phyloP scores from a whole-genome alignment of 2,113 vertebrate genomes.

The Poeciliopsis occidentalis region DNA sequence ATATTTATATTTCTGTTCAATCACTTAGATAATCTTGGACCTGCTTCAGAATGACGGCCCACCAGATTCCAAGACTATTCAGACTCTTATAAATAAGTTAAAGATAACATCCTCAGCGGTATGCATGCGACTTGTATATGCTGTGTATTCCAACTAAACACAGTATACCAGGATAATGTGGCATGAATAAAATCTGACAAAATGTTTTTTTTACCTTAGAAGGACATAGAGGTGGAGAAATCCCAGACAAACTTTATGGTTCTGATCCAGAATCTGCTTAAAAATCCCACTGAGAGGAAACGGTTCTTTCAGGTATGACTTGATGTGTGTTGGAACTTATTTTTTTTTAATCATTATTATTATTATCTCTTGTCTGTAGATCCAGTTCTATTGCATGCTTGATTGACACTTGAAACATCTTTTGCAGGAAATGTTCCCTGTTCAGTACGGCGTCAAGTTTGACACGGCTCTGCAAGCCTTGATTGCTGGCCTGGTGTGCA shows the following conservation, averaged over 20 bases:
- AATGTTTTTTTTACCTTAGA: slow-evolving; percentile 40
- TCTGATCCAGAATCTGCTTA: slow-evolving; percentile 72
- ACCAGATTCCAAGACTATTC: slow-evolving; percentile 61
- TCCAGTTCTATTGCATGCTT: neutral
- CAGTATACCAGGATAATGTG: neutral
- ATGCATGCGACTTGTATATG: neutral
- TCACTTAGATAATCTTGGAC: slow-evolving; percentile 69
- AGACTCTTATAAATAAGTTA: slow-evolving; percentile 68
- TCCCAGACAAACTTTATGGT: slow-evolving; percentile 77
- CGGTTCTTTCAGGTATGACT: slow-evolving; percentile 70
- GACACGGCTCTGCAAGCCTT: slow-evolving; percentile 73
- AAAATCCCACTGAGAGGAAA: slow-evolving; percentile 62
- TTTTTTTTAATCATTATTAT: neutral
- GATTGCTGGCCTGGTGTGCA: slow-evolving; percentile 71
- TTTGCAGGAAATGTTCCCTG: slow-evolving; percentile 73
- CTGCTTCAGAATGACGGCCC: slow-evolving; percentile 60
- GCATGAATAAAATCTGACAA: neutral
- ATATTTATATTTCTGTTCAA: neutral
- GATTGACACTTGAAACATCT: neutral
- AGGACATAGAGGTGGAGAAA: slow-evolving; percentile 71
- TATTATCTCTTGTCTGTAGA: neutral
- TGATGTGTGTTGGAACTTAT: neutral
- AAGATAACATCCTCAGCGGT: slow-evolving; percentile 59
- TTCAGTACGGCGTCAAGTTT: slow-evolving; percentile 73
- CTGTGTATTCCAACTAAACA: neutral